Conservation (phyloP, 2,113 vertebrate species). For the Leptobrachium ailaonicum region DNA sequence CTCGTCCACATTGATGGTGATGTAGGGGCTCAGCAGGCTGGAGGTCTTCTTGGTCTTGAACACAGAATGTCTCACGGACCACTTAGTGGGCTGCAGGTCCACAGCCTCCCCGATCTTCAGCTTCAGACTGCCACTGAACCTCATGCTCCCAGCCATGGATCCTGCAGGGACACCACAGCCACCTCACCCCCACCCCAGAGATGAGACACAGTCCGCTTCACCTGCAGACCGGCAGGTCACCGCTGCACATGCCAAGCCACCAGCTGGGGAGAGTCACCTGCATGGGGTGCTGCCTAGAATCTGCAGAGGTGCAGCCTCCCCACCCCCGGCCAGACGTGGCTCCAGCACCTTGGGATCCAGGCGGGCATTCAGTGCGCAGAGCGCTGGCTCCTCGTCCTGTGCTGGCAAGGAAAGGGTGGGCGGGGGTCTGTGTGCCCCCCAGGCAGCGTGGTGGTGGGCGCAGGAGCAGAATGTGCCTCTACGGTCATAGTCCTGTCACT, state of each 20-base stretch:
- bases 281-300: neutral
- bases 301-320: neutral
- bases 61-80: slow-evolving; percentile 81
- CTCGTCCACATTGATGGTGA: slow-evolving; percentile 93
- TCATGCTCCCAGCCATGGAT: slow-evolving; percentile 77
- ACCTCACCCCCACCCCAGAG: no score
- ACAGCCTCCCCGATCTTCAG: slow-evolving; percentile 92
- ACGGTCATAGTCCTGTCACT: neutral
- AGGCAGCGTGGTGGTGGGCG: neutral
- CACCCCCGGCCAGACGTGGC: neutral
- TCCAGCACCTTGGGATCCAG: neutral
- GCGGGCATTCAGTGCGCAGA: neutral
- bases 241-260: neutral
- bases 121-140: slow-evolving; percentile 91
- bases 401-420: neutral
- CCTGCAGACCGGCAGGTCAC: no score
- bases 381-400: neutral
- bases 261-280: neutral
- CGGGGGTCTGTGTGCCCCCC: neutral
- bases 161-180: slow-evolving; percentile 8
- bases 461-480: slow-evolving; percentile 1
- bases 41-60: slow-evolving; percentile 84
- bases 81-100: slow-evolving; percentile 88
- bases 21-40: slow-evolving; percentile 84
- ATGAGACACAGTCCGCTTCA: no score